Evolutionary conservation across 1,140 invertebrate species (phyloP).

Genomic region (Platorchestia sp.): DNA sequence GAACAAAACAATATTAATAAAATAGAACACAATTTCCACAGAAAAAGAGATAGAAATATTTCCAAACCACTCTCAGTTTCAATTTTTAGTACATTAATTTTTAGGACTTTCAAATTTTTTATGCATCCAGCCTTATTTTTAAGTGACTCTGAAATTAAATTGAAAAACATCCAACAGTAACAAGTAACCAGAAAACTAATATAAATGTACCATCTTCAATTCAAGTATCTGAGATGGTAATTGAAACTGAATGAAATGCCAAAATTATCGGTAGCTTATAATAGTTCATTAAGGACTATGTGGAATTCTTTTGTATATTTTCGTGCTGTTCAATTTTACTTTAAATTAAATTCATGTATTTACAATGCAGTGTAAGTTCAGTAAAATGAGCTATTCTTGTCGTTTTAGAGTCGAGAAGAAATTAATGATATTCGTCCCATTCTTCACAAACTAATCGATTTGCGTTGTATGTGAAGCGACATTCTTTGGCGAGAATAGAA

Average conservation of each 20-base stretch:
- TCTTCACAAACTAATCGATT: not conserved
- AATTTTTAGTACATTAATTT: not conserved
- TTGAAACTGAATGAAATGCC: too few species aligned
- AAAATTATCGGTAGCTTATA: too few species aligned
- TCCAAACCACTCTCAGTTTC: not conserved
- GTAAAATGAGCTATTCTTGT: not conserved
- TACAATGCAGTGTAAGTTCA: not conserved
- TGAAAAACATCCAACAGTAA: too few species aligned
- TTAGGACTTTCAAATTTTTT: not conserved
- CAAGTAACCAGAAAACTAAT: too few species aligned
- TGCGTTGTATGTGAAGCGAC: not conserved
- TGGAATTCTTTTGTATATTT: not conserved
- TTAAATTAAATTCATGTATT: not conserved
- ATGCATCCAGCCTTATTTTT: too few species aligned
- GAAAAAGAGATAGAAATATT: not conserved
- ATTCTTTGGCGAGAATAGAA: not conserved
- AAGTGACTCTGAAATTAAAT: too few species aligned
- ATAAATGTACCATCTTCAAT: too few species aligned
- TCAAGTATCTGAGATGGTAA: too few species aligned
- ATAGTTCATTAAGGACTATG: not conserved
- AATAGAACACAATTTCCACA: not conserved
- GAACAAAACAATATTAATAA: too few species aligned
- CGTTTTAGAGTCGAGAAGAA: not conserved
- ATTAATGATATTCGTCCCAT: not conserved
- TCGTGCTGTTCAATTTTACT: not conserved